These are phyloP conservation scores for Bombus cullumanus DNA, from an alignment of 1,140 invertebrate species.

Conservation along the genomic window DNA sequence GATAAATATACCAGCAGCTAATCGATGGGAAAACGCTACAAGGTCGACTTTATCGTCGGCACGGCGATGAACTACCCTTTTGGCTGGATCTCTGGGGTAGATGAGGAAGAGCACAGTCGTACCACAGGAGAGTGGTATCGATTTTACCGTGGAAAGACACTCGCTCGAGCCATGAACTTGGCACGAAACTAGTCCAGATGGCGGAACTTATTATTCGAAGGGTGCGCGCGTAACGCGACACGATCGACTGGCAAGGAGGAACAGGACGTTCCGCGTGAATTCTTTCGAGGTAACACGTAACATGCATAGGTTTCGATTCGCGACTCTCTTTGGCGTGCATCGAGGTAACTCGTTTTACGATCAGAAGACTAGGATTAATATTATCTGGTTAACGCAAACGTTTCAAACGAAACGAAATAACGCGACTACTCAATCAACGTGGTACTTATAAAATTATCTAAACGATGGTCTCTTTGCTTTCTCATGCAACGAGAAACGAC, in stretches of 20 bases:
- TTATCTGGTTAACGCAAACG: background rate
- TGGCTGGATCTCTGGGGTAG: slow-evolving; percentile 15
- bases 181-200: slow-evolving; percentile 34
- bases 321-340: slow-evolving; percentile 39
- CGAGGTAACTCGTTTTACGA: slow-evolving; percentile 35
- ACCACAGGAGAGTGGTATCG: slow-evolving; percentile 44
- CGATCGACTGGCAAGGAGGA: too few species aligned
- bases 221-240: background rate
- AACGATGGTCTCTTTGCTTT: slow-evolving; percentile 9
- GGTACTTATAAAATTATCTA: background rate
- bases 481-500: slow-evolving; percentile 5
- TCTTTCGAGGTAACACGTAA: background rate
- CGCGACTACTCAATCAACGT: background rate
- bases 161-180: slow-evolving; percentile 29
- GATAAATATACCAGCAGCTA: background rate
- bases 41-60: slow-evolving; percentile 17
- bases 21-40: slow-evolving; percentile 21
- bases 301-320: too few species aligned
- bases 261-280: background rate
- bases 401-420: background rate
- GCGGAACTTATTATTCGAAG: slow-evolving; percentile 28
- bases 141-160: slow-evolving; percentile 20
- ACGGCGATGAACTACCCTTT: slow-evolving; percentile 15
- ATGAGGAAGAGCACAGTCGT: slow-evolving; percentile 47
- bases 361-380: slow-evolving; percentile 9